These are phyloP conservation scores for Ptiloglossa arizonensis DNA, from an alignment of 1,140 invertebrate genomes.

Conservation along the genomic window DNA sequence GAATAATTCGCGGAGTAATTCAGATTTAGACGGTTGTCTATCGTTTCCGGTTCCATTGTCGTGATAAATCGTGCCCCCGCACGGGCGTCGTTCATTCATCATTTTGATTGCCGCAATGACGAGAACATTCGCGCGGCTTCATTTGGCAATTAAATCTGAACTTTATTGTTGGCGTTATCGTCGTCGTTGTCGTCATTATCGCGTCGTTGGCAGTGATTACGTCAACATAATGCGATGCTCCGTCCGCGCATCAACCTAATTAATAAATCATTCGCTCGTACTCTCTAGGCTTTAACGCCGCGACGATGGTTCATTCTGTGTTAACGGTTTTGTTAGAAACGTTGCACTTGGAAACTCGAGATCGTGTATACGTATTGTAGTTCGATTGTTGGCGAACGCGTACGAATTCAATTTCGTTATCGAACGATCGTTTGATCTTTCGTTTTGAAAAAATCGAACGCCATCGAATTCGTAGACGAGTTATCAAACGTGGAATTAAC, in stretches of 20 bases:
- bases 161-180: slow-evolving; percentile 8
- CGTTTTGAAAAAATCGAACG: too few relatives aligned
- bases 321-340: neutral
- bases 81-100: slow-evolving; percentile 1
- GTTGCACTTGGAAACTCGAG: neutral
- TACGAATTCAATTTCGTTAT: too few relatives aligned
- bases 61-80: slow-evolving; percentile 12
- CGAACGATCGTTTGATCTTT: too few relatives aligned
- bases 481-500: too few relatives aligned
- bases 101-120: neutral
- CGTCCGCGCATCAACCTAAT: neutral
- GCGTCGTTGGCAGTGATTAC: neutral
- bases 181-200: neutral
- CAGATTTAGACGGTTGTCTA: neutral
- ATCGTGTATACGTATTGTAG: too few relatives aligned
- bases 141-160: slow-evolving; percentile 7
- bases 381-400: too few relatives aligned
- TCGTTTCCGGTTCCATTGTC: neutral
- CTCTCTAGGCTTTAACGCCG: neutral
- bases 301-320: too few relatives aligned
- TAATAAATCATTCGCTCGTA: slow-evolving; percentile 12
- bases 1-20: neutral
- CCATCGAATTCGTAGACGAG: too few relatives aligned
- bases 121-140: neutral
- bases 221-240: neutral